Base-by-base conservation (phyloP, 2,888 invertebrate genomes). In the Cheilosia vernalis region DNA sequence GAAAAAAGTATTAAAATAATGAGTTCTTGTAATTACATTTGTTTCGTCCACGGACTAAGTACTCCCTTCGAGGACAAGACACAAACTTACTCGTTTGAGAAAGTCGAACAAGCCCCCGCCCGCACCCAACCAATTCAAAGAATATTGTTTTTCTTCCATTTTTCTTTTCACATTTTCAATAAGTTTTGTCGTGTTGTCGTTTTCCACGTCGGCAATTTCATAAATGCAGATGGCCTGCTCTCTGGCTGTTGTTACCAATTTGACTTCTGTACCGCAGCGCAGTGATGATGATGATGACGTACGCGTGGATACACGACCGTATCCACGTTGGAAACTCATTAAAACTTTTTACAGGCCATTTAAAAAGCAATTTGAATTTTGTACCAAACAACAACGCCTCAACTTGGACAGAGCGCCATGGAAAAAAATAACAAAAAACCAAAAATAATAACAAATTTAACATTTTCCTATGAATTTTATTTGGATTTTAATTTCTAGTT, bases 281-380 rank as follows among this genome's bases (percentile, higher is more conserved):
- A 13, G 37, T 2, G 27, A 55, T 40, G 42, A 53, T 3, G 24
- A 55, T 37, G 42, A 56, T n/a, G 53, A 60, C 76, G 67, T 61
- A 69, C 63, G 42, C 24, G 55, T 40, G 58, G 49, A 44, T 60
- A 49, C 53, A 53, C 69, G 86, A 76, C 80, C 27, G 77, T 66
- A 55, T 61, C 66, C 84, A 76, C 88, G 89, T 87, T 88, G 88
- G 90, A 91, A 91, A 91, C 91, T 91, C 91, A 91, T 91, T 91
- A 91, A 91, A 91, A 91, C 90, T 91, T 91, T 91, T 91, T 89
- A 90, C 91, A 91, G 91, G 90, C 91, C 91, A 91, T 91, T 91
- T 91, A 90, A 90, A 86, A 91, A 91, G 91, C 90, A 91, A 91
- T 91, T 91, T 91, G 90, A 78, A 83, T 81, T 73, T 13, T 63